A percentile compares a stretch with the other conserved stretches of the same genome.
phyloP scores from a whole-genome alignment of 2,888 invertebrate genomes.

The Uropetala carovei region DNA sequence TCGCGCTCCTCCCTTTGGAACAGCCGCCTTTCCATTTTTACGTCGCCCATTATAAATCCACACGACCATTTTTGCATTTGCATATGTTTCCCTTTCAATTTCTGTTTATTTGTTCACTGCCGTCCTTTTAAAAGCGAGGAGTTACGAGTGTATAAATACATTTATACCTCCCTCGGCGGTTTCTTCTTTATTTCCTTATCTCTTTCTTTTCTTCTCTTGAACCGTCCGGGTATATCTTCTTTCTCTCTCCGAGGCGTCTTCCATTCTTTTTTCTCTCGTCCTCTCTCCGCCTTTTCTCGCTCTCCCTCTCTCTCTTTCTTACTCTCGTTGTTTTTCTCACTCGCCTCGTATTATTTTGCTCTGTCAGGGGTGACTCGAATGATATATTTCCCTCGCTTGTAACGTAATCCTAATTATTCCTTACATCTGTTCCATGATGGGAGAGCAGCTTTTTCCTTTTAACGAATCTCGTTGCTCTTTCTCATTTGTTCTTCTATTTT shows the following conservation, averaged over 20 bases:
- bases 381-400: background rate
- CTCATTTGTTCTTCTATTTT: background rate
- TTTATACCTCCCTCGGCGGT: background rate
- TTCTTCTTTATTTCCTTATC: background rate
- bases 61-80: conserved; percentile 4
- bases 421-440: background rate
- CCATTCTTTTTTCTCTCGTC: background rate
- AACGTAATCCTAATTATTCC: background rate
- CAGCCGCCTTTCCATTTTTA: background rate
- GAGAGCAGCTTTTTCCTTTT: background rate
- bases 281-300: background rate
- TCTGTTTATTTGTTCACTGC: background rate
- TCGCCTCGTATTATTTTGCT: background rate
- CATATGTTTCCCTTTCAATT: conserved; percentile 27
- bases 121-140: conserved; percentile 27
- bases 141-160: conserved; percentile 27
- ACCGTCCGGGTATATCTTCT: background rate
- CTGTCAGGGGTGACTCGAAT: background rate
- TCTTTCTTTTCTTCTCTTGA: background rate
- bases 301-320: background rate
- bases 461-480: background rate
- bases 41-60: conserved; percentile 22
- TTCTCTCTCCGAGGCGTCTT: background rate
- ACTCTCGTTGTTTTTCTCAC: background rate
- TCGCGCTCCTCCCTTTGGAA: background rate